These are phyloP conservation scores for Parnassius smintheus DNA, from an alignment of 2,888 invertebrate species.

Conservation along the genomic window DNA sequence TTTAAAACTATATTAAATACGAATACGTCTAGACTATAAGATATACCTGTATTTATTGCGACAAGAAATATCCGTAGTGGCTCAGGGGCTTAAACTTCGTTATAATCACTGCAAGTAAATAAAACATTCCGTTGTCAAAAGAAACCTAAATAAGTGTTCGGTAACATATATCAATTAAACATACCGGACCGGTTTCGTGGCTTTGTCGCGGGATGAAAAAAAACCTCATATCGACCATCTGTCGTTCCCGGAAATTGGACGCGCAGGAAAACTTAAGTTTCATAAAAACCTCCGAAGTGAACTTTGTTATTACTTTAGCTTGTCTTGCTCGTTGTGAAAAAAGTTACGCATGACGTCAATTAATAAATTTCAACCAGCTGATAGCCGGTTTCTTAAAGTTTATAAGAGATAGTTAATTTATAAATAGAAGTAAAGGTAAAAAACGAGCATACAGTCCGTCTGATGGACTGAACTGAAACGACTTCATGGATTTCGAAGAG, in stretches of 20 bases:
- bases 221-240: slow-evolving; percentile 19
- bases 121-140: neutral
- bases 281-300: slow-evolving; percentile 3
- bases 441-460: too few relatives aligned
- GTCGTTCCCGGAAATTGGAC: slow-evolving; percentile 27
- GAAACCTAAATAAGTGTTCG: neutral
- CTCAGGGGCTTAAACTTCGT: neutral
- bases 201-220: slow-evolving; percentile 2
- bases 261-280: slow-evolving; percentile 17
- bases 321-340: slow-evolving; percentile 6
- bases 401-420: neutral
- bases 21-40: too few relatives aligned
- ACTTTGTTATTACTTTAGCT: slow-evolving; percentile 6
- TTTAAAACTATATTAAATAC: too few relatives aligned
- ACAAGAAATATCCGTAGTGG: too few relatives aligned
- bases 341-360: slow-evolving; percentile 15
- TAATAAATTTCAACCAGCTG: neutral
- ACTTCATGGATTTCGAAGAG: too few relatives aligned
- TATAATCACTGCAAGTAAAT: neutral
- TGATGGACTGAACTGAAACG: too few relatives aligned
- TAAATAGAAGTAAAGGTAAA: too few relatives aligned
- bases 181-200: slow-evolving; percentile 9
- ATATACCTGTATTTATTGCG: too few relatives aligned
- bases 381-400: neutral
- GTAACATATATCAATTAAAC: slow-evolving; percentile 6